Conservation (phyloP, 2,113 vertebrate genomes). For the Actenoides lindsayi region DNA sequence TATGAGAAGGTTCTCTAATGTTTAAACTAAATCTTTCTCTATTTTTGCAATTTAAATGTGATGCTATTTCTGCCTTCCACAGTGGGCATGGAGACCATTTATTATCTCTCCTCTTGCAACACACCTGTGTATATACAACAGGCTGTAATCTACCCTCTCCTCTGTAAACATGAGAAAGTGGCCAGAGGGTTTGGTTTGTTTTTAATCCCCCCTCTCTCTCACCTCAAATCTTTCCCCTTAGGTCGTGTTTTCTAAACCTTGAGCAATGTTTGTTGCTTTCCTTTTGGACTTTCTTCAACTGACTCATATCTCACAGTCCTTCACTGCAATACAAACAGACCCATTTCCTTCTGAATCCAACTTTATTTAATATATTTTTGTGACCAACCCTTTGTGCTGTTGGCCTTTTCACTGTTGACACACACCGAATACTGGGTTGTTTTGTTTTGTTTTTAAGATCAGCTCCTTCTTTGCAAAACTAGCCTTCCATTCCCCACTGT, state of each 20-base stretch:
- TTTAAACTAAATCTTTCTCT: background rate
- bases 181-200: background rate
- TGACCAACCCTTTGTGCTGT: background rate
- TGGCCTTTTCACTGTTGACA: background rate
- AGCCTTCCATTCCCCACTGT: background rate
- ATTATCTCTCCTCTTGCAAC: background rate
- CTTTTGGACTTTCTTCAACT: background rate
- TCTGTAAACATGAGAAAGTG: background rate
- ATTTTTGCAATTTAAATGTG: background rate
- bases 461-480: background rate
- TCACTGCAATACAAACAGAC: background rate
- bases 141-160: background rate
- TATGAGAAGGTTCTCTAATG: background rate
- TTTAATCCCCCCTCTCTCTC: background rate
- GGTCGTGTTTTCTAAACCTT: background rate
- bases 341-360: background rate
- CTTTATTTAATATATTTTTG: background rate
- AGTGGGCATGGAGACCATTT: background rate
- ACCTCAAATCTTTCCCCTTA: background rate
- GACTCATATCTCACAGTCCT: background rate
- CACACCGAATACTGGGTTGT: accelerated
- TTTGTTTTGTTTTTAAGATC: background rate
- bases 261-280: background rate
- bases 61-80: constrained; percentile 5
- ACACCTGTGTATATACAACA: background rate